Conservation (phyloP, 2,797 vertebrate species). For the Salarias fasciatus region DNA sequence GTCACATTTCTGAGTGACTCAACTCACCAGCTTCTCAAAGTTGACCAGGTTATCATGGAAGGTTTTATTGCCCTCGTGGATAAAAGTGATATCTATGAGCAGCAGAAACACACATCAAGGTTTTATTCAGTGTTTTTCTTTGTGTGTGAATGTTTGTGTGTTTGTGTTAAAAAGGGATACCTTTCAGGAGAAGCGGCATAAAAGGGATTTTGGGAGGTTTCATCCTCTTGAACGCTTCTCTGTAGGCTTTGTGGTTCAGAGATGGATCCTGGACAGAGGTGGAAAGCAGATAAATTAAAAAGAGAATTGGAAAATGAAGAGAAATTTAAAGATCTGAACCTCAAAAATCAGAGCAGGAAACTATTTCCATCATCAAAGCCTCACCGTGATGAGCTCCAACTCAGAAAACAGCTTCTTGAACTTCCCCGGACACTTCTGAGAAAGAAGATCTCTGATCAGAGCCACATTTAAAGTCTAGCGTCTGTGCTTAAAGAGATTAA, state of each 20-base stretch:
- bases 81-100: slow-evolving; percentile 94
- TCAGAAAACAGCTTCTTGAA: slow-evolving; percentile 99
- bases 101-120: slow-evolving; percentile 8
- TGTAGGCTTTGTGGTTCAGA: slow-evolving; percentile 98
- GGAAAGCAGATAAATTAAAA: neutral
- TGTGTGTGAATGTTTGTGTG: slow-evolving; percentile 6
- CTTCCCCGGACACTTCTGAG: slow-evolving; percentile 97
- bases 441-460: slow-evolving; percentile 25
- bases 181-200: slow-evolving; percentile 97
- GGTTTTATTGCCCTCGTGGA: slow-evolving; percentile 98
- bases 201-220: slow-evolving; percentile 98
- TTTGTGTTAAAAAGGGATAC: slow-evolving; percentile 68
- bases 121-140: slow-evolving; percentile 10
- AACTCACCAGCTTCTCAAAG: slow-evolving; percentile 97
- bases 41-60: slow-evolving; percentile 99
- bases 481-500: neutral
- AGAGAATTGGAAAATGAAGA: neutral
- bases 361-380: slow-evolving; percentile 51
- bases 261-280: slow-evolving; percentile 92
- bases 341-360: neutral
- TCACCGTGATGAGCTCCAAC: slow-evolving; percentile 96
- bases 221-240: slow-evolving; percentile 98
- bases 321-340: slow-evolving; percentile 3
- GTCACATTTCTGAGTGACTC: neutral
- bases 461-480: neutral